phyloP scores from a whole-genome alignment of 2,113 vertebrate species.

The Pterocles burchelli region DNA sequence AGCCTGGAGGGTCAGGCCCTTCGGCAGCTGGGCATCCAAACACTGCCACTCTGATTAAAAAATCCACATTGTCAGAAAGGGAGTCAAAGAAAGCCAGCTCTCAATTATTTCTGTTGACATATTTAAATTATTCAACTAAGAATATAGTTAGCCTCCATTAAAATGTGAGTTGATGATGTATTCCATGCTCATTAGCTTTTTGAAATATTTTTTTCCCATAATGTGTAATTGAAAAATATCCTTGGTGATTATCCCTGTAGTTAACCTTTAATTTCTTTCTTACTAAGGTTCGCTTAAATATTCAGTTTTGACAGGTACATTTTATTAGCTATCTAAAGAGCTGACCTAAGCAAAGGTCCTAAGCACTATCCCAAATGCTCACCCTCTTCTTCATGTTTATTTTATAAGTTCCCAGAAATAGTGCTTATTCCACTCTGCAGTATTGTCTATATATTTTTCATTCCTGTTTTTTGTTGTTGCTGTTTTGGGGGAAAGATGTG shows the following conservation, averaged over 20 bases:
- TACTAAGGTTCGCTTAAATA: not conserved
- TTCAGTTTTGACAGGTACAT: slow-evolving; percentile 17
- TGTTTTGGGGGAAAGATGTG: not conserved
- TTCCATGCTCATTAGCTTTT: slow-evolving; percentile 10
- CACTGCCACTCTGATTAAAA: slow-evolving; percentile 11
- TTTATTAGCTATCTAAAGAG: not conserved
- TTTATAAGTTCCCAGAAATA: slow-evolving; percentile 4
- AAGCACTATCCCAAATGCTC: not conserved
- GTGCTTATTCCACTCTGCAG: not conserved
- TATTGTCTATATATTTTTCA: not conserved
- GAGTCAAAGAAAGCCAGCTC: not conserved
- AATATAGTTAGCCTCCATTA: slow-evolving; percentile 1
- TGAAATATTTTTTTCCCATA: not conserved
- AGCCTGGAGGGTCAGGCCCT: slow-evolving; percentile 22
- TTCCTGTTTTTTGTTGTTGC: not conserved
- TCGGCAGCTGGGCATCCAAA: not conserved
- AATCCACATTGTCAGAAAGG: not conserved
- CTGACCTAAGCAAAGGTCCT: slow-evolving; percentile 23
- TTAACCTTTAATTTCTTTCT: slow-evolving; percentile 29
- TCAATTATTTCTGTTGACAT: slow-evolving; percentile 30
- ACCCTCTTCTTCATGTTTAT: slow-evolving; percentile 1
- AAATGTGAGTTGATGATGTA: slow-evolving; percentile 1
- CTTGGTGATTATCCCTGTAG: not conserved
- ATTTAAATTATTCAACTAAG: slow-evolving; percentile 33
- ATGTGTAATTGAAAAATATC: not conserved